These are phyloP conservation scores for Eurois occulta DNA, from an alignment of 2,888 invertebrate genomes.

Conservation along the genomic window DNA sequence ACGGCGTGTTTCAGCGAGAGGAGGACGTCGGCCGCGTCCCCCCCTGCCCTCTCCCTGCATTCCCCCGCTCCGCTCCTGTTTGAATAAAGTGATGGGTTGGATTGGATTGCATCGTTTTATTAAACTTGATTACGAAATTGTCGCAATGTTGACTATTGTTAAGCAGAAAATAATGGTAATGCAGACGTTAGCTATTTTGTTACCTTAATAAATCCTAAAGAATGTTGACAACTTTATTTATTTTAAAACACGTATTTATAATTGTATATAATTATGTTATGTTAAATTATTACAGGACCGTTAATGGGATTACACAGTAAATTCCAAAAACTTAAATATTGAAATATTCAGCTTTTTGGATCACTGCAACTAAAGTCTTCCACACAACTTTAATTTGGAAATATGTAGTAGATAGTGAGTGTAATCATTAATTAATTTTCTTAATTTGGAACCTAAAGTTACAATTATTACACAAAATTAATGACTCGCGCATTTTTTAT, in stretches of 20 bases:
- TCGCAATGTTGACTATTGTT: background rate
- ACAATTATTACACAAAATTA: too few relatives aligned
- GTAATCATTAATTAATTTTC: too few relatives aligned
- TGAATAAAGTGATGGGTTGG: conserved; percentile 48
- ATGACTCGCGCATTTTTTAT: too few relatives aligned
- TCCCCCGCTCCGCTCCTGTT: conserved; percentile 88
- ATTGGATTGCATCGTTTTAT: conserved; percentile 47
- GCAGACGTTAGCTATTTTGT: background rate
- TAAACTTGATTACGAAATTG: conserved; percentile 41
- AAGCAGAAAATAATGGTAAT: background rate
- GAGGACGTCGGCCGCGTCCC: conserved; percentile 96
- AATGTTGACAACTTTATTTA: background rate
- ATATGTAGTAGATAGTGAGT: too few relatives aligned
- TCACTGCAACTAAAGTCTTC: too few relatives aligned
- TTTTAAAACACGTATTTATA: background rate
- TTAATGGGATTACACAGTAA: background rate
- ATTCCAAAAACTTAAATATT: too few relatives aligned
- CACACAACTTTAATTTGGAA: too few relatives aligned
- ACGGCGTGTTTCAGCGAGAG: conserved; percentile 96
- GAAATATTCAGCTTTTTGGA: too few relatives aligned
- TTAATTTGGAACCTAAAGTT: too few relatives aligned
- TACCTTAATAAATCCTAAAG: too few relatives aligned
- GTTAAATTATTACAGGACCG: too few relatives aligned
- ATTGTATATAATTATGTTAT: background rate
- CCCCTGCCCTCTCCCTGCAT: conserved; percentile 89